Evolutionary conservation across 2,888 invertebrate species (phyloP), one percentile per base, ranked within the genome.

Genomic region (Norana najaformis): DNA sequence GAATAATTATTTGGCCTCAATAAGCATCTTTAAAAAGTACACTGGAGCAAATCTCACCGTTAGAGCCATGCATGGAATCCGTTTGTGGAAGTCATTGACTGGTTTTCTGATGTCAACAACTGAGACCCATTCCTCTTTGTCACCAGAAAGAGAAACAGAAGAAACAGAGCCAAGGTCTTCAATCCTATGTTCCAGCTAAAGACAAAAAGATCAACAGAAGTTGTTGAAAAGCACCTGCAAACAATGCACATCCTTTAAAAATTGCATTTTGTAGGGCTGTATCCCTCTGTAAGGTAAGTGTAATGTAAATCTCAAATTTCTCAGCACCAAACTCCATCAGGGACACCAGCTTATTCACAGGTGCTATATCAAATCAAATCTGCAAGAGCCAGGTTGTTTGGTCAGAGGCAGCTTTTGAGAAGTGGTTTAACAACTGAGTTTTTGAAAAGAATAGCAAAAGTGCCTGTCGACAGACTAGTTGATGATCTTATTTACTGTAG

Each of bases 1-100:
- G n/a, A 69, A 69, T 11, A 69, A 69, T 69, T 30, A 0, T 69
- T 47, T 23, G 20, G 47, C 69, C 13, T 30, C n/a, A 69, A 69
- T n/a, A n/a, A n/a, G 69, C 69, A n/a, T n/a, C 30, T n/a, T 4
- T n/a, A 11, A 4, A 23, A 47, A 47, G 47, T 47, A 47, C n/a
- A 69, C 11, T n/a, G 69, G n/a, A 11, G n/a, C 0, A 69, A 53
- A 35, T 36, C 82, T 69, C 34, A 95, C 95, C 93, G 96, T 96
- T 93, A 97, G 96, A 0, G 98, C 98, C 95, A 97, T 97, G 91
- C 97, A 96, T 11, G 97, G 97, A 91, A 98, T 96, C 93, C 96
- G 96, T 92, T 97, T 96, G 89, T 96, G 96, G 93, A 98, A 98
- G 94, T 98, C 97, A 2, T 96, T 96, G 0, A 98, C 97, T 0